Evolutionary conservation across 1,140 invertebrate genomes (phyloP).

Genomic region (Arctopsyche grandis): DNA sequence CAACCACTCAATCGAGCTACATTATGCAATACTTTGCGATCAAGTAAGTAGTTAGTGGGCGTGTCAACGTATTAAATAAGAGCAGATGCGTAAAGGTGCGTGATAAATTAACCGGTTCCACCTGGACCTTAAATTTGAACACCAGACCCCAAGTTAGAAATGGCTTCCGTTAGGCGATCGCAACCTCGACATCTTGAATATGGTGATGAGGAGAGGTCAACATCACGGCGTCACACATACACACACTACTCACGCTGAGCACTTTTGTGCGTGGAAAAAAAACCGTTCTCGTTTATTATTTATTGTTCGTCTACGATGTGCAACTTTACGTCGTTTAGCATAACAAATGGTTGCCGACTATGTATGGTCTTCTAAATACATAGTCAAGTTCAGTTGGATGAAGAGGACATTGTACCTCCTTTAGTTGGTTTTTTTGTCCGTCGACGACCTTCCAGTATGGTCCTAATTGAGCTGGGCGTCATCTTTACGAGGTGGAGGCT

Average conservation of each 20-base stretch:
- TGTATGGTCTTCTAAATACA: not conserved
- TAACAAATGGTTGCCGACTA: not conserved
- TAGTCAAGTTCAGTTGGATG: not conserved
- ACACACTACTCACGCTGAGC: not conserved
- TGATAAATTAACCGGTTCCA: conserved; percentile 16
- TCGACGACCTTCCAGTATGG: not conserved
- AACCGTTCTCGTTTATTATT: conserved; percentile 9
- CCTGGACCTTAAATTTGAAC: not conserved
- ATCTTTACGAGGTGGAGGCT: not conserved
- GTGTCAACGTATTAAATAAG: not conserved
- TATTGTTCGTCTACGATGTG: not conserved
- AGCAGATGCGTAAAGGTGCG: conserved; percentile 24
- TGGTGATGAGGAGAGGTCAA: conserved; percentile 26
- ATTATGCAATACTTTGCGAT: conserved; percentile 6
- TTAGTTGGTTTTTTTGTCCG: not conserved
- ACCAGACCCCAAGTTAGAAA: not conserved
- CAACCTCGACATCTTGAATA: conserved; percentile 27
- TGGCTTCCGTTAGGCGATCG: conserved; percentile 17
- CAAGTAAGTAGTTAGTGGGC: not conserved
- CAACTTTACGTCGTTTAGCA: not conserved
- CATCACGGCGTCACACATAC: conserved; percentile 4
- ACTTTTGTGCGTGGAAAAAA: not conserved
- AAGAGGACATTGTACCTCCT: not conserved
- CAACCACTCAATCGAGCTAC: not conserved
- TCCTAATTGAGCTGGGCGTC: too few species aligned